Conservation (phyloP, 2,797 vertebrate species). For the Epinephelus coioides region DNA sequence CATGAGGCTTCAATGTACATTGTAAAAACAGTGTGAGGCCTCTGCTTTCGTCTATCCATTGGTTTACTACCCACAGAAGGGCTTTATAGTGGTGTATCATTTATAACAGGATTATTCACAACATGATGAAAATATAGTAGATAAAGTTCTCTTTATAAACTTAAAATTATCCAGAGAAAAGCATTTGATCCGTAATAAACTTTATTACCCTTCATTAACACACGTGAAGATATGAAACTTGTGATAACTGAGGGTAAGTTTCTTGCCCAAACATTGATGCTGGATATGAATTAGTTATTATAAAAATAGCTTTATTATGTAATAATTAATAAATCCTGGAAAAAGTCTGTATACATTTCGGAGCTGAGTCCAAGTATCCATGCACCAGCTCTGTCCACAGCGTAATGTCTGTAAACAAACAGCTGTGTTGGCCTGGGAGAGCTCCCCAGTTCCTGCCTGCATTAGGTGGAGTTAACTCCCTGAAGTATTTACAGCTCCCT, state of each 20-base stretch:
- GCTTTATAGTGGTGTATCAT: not conserved
- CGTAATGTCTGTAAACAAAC: conserved; percentile 81
- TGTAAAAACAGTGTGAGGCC: not conserved
- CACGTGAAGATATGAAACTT: not conserved
- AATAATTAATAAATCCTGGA: conserved; percentile 26
- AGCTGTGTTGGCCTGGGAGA: conserved; percentile 80
- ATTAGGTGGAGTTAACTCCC: conserved; percentile 84
- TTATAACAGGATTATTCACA: not conserved
- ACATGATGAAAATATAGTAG: not conserved
- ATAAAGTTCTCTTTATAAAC: not conserved
- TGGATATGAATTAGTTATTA: not conserved
- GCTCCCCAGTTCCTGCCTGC: conserved; percentile 79
- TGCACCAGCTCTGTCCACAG: conserved; percentile 64
- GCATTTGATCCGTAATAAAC: conserved; percentile 2
- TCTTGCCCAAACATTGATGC: conserved; percentile 1
- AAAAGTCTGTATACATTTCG: conserved; percentile 53
- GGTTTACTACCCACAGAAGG: not conserved
- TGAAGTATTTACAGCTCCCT: conserved; percentile 85
- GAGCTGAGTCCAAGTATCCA: conserved; percentile 56
- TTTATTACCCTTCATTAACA: not conserved
- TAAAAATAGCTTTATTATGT: conserved; percentile 29
- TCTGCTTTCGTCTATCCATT: not conserved
- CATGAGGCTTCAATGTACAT: not conserved
- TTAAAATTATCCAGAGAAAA: conserved; percentile 6
- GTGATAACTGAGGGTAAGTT: not conserved